These are phyloP conservation scores for Eciton burchellii DNA, from an alignment of 1,140 invertebrate genomes.

Conservation along the genomic window DNA sequence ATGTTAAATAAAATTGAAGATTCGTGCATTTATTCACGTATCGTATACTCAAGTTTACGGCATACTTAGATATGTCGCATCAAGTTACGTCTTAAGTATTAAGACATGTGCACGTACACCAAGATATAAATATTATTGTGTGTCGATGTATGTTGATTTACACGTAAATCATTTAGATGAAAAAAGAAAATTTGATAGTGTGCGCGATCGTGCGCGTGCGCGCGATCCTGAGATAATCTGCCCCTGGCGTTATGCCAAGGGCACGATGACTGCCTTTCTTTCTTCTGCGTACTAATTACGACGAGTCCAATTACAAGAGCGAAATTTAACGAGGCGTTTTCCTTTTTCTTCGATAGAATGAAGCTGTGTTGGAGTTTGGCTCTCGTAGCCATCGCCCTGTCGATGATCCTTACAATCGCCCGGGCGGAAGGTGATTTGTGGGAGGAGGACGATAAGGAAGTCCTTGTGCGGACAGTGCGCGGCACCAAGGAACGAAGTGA, in stretches of 20 bases:
- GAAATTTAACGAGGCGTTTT: slow-evolving; percentile 34
- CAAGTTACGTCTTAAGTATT: too few relatives aligned
- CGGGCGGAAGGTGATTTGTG: slow-evolving; percentile 80
- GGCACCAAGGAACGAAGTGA: slow-evolving; percentile 90
- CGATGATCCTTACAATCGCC: slow-evolving; percentile 77
- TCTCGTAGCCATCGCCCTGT: slow-evolving; percentile 78
- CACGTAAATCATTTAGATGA: too few relatives aligned
- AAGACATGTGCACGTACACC: too few relatives aligned
- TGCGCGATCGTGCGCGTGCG: too few relatives aligned
- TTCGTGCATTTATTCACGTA: too few relatives aligned
- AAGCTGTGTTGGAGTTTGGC: slow-evolving; percentile 84
- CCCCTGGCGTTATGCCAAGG: not conserved
- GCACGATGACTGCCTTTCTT: too few relatives aligned
- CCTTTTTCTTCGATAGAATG: slow-evolving; percentile 77
- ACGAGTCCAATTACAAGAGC: slow-evolving; percentile 37
- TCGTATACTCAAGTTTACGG: too few relatives aligned
- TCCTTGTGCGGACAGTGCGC: slow-evolving; percentile 90
- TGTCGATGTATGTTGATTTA: not conserved
- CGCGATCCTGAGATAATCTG: not conserved
- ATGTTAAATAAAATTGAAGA: too few relatives aligned
- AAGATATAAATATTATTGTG: too few relatives aligned
- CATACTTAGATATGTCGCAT: too few relatives aligned
- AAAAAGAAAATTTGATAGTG: too few relatives aligned
- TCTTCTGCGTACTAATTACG: slow-evolving; percentile 26
- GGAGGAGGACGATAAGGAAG: slow-evolving; percentile 91